These are phyloP conservation scores for Cephalopterus ornatus DNA, from an alignment of 2,113 vertebrate genomes.

Conservation along the genomic window DNA sequence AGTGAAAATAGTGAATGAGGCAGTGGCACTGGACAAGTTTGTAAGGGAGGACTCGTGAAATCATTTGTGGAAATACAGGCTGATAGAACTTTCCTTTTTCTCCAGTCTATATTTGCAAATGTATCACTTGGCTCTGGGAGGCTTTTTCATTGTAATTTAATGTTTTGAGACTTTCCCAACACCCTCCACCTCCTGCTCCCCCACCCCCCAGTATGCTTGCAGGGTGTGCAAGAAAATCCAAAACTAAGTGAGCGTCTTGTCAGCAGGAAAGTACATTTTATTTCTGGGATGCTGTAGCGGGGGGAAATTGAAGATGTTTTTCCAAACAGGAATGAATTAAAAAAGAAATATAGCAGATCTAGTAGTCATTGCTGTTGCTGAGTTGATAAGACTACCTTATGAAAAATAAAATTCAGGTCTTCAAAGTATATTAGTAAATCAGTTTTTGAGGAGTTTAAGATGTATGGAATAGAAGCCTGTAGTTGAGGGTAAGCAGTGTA, in stretches of 20 bases:
- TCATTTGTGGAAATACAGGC: background rate
- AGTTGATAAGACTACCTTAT: background rate
- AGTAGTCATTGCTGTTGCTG: background rate
- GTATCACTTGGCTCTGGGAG: background rate
- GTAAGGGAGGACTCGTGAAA: background rate
- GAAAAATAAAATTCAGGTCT: background rate
- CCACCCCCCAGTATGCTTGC: background rate
- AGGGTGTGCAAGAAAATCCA: background rate
- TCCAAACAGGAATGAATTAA: background rate
- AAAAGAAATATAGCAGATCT: background rate
- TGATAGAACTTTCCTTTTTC: background rate
- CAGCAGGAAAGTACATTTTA: background rate
- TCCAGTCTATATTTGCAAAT: background rate
- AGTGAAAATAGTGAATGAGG: background rate
- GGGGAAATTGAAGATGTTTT: background rate
- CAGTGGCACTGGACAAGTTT: background rate
- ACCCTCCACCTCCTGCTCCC: rapidly evolving
- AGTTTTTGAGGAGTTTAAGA: background rate
- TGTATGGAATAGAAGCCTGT: background rate
- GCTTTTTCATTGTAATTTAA: background rate
- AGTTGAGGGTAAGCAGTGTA: background rate
- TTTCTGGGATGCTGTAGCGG: background rate
- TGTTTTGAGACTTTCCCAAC: background rate
- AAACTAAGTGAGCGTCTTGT: background rate
- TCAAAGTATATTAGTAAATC: background rate